Conservation (phyloP, 2,797 vertebrate genomes). For the Lacerta viridis region DNA sequence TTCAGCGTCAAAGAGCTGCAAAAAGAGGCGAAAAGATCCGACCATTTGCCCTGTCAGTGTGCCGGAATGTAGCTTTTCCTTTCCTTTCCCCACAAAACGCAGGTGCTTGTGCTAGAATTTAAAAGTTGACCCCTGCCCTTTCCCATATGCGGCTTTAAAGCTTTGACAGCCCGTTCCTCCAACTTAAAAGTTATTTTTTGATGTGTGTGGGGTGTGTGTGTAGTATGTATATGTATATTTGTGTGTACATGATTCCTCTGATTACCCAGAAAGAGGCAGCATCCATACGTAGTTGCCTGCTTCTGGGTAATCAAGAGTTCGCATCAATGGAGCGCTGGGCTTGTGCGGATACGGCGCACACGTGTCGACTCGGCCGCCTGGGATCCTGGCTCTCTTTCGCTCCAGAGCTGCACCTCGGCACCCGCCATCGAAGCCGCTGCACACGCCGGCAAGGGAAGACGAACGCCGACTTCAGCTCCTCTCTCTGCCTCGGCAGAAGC, state of each 20-base stretch:
- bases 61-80: too few relatives aligned
- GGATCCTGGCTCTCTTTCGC: too few relatives aligned
- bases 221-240: too few relatives aligned
- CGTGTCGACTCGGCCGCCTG: not conserved
- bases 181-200: too few relatives aligned
- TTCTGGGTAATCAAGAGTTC: too few relatives aligned
- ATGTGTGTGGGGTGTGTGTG: too few relatives aligned
- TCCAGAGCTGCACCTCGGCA: not conserved
- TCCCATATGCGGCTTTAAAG: not conserved
- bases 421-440: not conserved
- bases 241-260: too few relatives aligned
- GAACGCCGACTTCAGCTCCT: not conserved
- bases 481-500: not conserved
- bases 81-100: too few relatives aligned
- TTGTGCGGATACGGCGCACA: not conserved
- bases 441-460: not conserved
- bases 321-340: not conserved
- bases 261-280: too few relatives aligned
- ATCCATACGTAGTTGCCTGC: not conserved
- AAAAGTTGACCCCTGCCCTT: not conserved
- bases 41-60: too few relatives aligned
- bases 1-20: not conserved
- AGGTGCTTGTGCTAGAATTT: not conserved
- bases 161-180: too few relatives aligned
- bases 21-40: not conserved